Evolutionary conservation across 2,113 vertebrate genomes (phyloP), one percentile per base, ranked within the genome.

Genomic region (Nothobranchius furzeri): DNA sequence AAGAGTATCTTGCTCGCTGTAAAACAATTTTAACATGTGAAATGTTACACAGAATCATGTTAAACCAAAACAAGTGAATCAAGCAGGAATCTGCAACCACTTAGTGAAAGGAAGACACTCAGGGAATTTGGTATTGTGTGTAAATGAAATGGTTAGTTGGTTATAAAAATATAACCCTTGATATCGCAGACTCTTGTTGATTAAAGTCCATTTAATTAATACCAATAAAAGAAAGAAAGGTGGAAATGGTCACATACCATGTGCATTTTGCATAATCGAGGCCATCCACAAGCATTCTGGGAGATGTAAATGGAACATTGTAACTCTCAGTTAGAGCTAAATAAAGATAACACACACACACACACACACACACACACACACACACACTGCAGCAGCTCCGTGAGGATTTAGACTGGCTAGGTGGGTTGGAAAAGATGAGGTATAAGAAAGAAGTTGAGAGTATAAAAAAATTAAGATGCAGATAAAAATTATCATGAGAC

Each of bases 261-360:
- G 49, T 47, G 68, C 48, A 80, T 68, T 80, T 72, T 79, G 70
- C 70, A 78, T 76, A 81, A 86, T 76, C 17, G 4, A 70, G 61
- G 77, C 64, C 72, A 64, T 73, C 36, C 65, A 53, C 53, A 65
- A 77, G 73, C 64, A 70, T 64, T 81, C 64, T 81, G 63, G 45
- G 72, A 74, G 64, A 78, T 51, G 78, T 81, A 78, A 86, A 68
- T 68, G 56, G 70, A 81, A 86, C 72, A 81, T 61, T 73, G 59
- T 70, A 74, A 70, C 74, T 81, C 74, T 60, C 69, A 73, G 58
- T 66, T 75, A 79, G 69, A 65, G 58, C 63, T 77, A 75, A 73
- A 78, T 83, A 69, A 65, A 66, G 68, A 88, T 20, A 20, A 72
- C 75, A 64, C 79, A 73, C 64, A 20, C 20, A 20, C 20, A 20